Conservation (phyloP, 2,888 invertebrate species). For the Caradrina clavipalpis region DNA sequence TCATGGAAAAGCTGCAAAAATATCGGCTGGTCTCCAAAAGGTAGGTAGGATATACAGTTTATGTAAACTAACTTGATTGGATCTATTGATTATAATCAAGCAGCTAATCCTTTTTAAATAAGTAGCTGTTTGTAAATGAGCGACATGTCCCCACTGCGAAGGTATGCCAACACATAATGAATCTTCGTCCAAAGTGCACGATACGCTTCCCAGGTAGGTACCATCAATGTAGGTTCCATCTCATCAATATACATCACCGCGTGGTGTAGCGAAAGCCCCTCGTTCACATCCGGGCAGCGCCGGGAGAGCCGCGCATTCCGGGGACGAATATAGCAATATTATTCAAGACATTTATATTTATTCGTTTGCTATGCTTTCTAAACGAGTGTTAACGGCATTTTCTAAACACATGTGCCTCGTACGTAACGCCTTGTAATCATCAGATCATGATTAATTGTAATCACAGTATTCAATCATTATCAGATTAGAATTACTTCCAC, state of each 20-base stretch:
- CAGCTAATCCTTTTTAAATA: background rate
- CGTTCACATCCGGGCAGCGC: background rate
- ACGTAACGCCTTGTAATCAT: too few relatives aligned
- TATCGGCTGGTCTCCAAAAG: background rate
- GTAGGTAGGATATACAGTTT: background rate
- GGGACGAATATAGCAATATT: background rate
- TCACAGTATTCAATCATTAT: too few relatives aligned
- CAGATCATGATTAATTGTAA: too few relatives aligned
- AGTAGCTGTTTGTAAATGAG: background rate
- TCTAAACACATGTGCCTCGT: background rate
- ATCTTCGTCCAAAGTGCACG: background rate
- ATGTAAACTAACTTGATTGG: too few relatives aligned
- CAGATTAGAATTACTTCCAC: too few relatives aligned
- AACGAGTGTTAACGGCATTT: constrained; percentile 5
- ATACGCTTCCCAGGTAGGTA: constrained; percentile 13
- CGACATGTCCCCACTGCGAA: background rate
- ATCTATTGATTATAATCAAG: too few relatives aligned
- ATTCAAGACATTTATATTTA: constrained; percentile 6
- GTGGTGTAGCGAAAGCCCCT: constrained; percentile 10
- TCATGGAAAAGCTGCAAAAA: background rate
- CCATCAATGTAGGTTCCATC: too few relatives aligned
- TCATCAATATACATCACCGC: constrained; percentile 17
- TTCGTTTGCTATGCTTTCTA: constrained; percentile 4
- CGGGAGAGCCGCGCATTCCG: background rate
- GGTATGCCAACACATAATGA: background rate